A percentile compares a stretch with the other conserved stretches of the same genome.
These are phyloP conservation scores for Anthoscopus minutus DNA, from an alignment of 2,113 vertebrate species.

Conservation along the genomic window DNA sequence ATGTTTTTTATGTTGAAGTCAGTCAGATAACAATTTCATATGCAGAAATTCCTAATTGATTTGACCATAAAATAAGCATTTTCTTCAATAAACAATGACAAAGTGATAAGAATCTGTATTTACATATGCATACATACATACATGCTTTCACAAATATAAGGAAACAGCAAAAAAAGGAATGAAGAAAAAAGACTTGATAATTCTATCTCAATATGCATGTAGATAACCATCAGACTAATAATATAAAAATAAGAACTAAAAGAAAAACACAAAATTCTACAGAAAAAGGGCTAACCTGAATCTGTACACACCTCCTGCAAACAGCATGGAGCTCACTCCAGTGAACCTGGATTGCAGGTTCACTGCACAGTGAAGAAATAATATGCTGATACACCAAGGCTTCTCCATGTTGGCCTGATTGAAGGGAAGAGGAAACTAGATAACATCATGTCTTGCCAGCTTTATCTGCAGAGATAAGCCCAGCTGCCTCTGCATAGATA, in stretches of 20 bases:
- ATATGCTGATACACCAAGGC: fast-evolving
- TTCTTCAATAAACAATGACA: neutral
- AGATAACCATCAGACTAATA: neutral
- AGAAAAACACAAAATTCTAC: neutral
- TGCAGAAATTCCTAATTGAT: conserved; percentile 22
- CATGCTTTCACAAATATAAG: neutral
- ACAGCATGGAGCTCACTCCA: neutral
- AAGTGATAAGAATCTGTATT: neutral
- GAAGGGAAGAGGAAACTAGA: neutral
- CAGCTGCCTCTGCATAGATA: neutral
- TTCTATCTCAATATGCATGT: neutral
- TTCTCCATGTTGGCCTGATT: neutral
- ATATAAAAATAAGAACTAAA: neutral
- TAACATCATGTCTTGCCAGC: neutral
- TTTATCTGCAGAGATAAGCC: neutral
- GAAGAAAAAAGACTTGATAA: neutral
- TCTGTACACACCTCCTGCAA: neutral
- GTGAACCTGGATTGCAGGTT: neutral
- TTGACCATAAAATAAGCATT: conserved; percentile 28
- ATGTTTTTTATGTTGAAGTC: neutral
- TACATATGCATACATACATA: neutral
- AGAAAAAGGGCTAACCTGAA: neutral
- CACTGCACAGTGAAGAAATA: neutral
- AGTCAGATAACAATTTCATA: neutral
- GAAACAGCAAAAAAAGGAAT: neutral